Percentiles rank a stretch among this genome's conserved stretches.
Conservation (phyloP, 2,113 vertebrate species). For the Cochlearius cochlearius region DNA sequence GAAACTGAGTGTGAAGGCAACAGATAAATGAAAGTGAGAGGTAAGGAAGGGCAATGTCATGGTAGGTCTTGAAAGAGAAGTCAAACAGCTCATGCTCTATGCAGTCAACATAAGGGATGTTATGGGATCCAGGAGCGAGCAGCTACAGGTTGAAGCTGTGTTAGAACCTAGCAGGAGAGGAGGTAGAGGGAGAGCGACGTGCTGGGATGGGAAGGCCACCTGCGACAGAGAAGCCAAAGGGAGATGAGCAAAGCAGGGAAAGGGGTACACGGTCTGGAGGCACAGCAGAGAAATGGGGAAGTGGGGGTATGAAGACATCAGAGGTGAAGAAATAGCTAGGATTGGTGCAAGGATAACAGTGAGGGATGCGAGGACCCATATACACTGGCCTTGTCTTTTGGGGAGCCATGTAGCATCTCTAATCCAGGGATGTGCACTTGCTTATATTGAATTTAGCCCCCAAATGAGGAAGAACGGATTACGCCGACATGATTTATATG, state of each 20-base stretch:
- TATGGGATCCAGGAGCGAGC: neutral
- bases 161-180: neutral
- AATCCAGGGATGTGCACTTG: neutral
- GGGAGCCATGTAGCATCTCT: neutral
- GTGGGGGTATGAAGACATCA: neutral
- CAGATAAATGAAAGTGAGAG: neutral
- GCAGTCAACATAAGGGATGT: neutral
- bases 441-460: neutral
- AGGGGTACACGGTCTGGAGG: neutral
- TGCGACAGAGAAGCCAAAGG: neutral
- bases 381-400: neutral
- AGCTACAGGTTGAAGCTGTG: neutral
- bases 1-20: neutral
- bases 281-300: neutral
- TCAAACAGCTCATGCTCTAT: neutral
- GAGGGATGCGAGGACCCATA: neutral
- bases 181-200: neutral
- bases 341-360: neutral
- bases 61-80: neutral
- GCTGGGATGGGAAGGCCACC: neutral
- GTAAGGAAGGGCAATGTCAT: accelerated
- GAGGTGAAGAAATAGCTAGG: neutral
- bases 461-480: neutral
- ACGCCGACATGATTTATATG: neutral
- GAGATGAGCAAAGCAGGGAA: neutral